These are phyloP conservation scores for Tenthredo mesomela DNA, from an alignment of 2,888 invertebrate species.

Conservation along the genomic window DNA sequence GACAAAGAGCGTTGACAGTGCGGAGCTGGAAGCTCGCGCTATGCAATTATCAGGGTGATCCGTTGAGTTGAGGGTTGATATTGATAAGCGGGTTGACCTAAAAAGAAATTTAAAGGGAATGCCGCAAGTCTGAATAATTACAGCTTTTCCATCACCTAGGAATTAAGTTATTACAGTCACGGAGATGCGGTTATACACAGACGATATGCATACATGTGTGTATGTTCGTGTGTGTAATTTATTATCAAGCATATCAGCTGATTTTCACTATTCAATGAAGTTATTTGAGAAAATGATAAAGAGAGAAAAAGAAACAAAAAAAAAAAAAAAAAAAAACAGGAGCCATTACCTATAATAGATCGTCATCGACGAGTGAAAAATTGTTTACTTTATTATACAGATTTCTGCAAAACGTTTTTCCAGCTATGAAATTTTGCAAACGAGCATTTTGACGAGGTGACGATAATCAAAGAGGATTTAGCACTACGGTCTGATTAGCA, in stretches of 20 bases:
- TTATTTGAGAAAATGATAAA: background rate
- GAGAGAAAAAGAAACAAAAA: background rate
- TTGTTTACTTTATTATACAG: background rate
- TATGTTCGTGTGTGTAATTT: background rate
- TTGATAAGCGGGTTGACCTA: conserved; percentile 27
- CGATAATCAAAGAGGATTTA: background rate
- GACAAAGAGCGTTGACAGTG: conserved; percentile 16
- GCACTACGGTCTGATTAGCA: background rate
- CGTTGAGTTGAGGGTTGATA: conserved; percentile 4
- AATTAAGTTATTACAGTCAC: conserved; percentile 2
- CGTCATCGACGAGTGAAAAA: conserved; percentile 17
- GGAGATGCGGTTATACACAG: background rate
- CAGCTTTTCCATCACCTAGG: too few species aligned
- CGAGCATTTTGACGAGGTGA: background rate
- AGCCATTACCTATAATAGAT: too few species aligned
- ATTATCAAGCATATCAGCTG: background rate
- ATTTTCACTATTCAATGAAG: background rate
- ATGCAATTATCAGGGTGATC: conserved; percentile 9
- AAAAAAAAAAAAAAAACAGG: too few species aligned
- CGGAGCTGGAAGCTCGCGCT: background rate
- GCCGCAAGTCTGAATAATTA: background rate
- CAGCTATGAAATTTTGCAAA: background rate
- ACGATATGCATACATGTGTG: background rate
- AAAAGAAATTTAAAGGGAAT: background rate
- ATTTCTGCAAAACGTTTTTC: background rate